These are phyloP conservation scores for Rostratula benghalensis DNA, from an alignment of 2,113 vertebrate genomes.

Conservation along the genomic window DNA sequence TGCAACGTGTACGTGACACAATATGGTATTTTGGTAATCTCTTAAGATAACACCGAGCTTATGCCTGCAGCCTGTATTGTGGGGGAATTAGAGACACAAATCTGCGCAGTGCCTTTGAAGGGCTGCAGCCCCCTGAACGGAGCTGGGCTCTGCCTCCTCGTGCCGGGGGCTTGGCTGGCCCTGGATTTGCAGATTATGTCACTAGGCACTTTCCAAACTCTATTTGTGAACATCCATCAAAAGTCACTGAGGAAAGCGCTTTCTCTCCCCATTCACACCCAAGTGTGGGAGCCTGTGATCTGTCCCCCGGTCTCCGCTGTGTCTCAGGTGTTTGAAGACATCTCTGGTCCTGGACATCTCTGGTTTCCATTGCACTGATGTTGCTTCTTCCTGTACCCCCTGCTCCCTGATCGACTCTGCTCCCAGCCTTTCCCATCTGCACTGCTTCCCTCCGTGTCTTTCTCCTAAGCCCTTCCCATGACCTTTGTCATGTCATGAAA, in stretches of 20 bases:
- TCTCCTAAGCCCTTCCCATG: background rate
- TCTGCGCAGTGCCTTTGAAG: background rate
- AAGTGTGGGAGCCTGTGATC: background rate
- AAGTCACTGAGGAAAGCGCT: background rate
- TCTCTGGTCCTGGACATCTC: background rate
- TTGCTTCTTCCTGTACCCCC: background rate
- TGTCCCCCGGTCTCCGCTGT: background rate
- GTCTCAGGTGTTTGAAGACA: background rate
- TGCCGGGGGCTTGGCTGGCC: background rate
- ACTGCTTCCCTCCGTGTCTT: background rate
- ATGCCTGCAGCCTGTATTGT: background rate
- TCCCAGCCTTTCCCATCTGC: background rate
- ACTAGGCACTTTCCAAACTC: background rate
- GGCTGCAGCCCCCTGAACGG: background rate
- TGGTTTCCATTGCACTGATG: background rate
- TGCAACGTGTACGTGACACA: background rate
- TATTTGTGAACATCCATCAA: background rate
- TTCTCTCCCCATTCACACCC: background rate
- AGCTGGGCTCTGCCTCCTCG: background rate
- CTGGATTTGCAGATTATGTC: background rate
- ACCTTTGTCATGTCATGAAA: accelerated
- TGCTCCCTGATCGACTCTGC: background rate
- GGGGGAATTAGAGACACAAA: background rate
- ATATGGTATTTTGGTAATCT: background rate
- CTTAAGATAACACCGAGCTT: background rate